Base-by-base conservation (phyloP, 1,140 invertebrate genomes). In the Onthophagus taurus region DNA sequence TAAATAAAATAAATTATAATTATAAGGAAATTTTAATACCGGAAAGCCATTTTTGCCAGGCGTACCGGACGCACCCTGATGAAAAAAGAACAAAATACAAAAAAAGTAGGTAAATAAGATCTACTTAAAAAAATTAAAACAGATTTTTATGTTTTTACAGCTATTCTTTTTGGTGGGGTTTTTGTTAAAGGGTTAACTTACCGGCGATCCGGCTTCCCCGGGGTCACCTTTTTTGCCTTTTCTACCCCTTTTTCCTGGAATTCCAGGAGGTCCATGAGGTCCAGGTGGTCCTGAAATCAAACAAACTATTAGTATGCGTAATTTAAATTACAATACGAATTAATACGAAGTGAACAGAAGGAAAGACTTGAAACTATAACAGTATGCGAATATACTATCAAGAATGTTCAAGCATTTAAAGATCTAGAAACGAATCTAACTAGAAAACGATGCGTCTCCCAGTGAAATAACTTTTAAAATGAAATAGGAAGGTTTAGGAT, bases 1-100 rank as follows among this genome's bases (percentile, higher is more conserved):
- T n/a, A n/a, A n/a, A n/a, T n/a, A n/a, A n/a, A n/a, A n/a, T n/a
- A n/a, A n/a, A n/a, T n/a, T n/a, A n/a, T n/a, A n/a, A n/a, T n/a
- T n/a, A n/a, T n/a, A n/a, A n/a, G n/a, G n/a, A n/a, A n/a, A n/a
- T n/a, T n/a, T n/a, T n/a, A n/a, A 70, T 87, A 89, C 85, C 80
- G 85, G 85, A 78, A 88, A 88, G 74, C 85, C 85, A 68, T 85
- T 86, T 71, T 87, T 87, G 61, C 85, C 85, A 53, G 81, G 73
- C 55, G 80, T 74, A 65, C 85, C 84, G 64, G 78, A 72, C 53
- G 76, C 67, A 64, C 85, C 85, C 84, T 86, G 75, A 52, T 79
- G 79, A 47, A 46, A 57, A 53, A 52, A 39, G 36, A 53, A 51
- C 48, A 61, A 53, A 58, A 53, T 51, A 55, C 45, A 53, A 49